phyloP scores from a whole-genome alignment of 92 coral and sea anemone species.

The Metridium senile region DNA sequence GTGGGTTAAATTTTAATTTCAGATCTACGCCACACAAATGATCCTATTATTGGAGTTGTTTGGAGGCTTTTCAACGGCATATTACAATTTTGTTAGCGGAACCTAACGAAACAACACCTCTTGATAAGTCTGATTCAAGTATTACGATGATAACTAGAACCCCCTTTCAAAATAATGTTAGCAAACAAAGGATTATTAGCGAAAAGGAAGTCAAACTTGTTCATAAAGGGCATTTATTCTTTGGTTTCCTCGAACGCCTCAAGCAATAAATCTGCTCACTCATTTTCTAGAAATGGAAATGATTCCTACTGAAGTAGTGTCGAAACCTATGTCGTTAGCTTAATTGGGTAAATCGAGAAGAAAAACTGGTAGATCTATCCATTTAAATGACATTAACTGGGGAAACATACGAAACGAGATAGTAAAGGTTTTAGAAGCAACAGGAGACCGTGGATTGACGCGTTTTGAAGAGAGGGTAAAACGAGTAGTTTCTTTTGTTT shows the following conservation, averaged over 20 bases:
- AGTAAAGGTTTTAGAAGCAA: constrained; percentile 24
- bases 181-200: constrained; percentile 92
- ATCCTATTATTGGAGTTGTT: constrained; percentile 73
- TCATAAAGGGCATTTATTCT: constrained; percentile 91
- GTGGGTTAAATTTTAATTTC: constrained; percentile 83
- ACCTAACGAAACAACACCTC: constrained; percentile 78
- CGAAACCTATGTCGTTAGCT: constrained; percentile 51
- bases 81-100: constrained; percentile 69
- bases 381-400: constrained; percentile 57
- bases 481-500: constrained; percentile 57
- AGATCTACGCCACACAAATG: constrained; percentile 69
- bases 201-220: constrained; percentile 79
- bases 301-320: constrained; percentile 67
- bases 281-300: constrained; percentile 82
- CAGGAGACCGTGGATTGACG: constrained; percentile 23
- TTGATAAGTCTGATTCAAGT: constrained; percentile 72
- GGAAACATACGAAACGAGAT: constrained; percentile 11
- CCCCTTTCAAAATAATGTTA: constrained; percentile 74
- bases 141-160: constrained; percentile 82
- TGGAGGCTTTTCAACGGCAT: constrained; percentile 71
- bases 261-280: constrained; percentile 82
- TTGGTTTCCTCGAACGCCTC: constrained; percentile 72
- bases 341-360: constrained; percentile 81
- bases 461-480: constrained; percentile 1
- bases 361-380: constrained; percentile 73